A percentile compares a stretch with the other conserved stretches of the same genome.
phyloP scores from a whole-genome alignment of 2,888 invertebrate genomes.

The Rhyacophila evoluta region DNA sequence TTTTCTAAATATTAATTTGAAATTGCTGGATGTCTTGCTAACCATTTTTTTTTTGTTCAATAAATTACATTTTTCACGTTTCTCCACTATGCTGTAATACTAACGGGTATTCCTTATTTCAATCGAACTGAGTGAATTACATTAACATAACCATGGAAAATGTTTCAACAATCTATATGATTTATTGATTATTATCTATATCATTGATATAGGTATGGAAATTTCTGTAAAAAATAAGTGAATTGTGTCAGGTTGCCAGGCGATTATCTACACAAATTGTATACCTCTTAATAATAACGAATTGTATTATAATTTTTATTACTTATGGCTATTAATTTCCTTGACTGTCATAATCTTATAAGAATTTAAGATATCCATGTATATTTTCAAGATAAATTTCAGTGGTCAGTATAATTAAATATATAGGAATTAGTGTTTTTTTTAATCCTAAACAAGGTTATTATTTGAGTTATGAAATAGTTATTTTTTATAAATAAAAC shows the following conservation, averaged over 20 bases:
- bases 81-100: too few relatives aligned
- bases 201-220: background rate
- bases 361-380: background rate
- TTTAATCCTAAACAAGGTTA: conserved; percentile 1
- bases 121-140: background rate
- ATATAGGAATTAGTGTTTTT: conserved; percentile 15
- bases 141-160: background rate
- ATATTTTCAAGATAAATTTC: conserved; percentile 12
- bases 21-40: too few relatives aligned
- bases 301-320: background rate
- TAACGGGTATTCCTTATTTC: background rate
- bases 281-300: conserved; percentile 6
- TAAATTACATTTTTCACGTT: too few relatives aligned
- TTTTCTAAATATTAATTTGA: too few relatives aligned
- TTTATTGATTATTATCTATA: too few relatives aligned
- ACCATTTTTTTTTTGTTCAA: too few relatives aligned
- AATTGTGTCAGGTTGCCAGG: background rate
- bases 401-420: conserved; percentile 3
- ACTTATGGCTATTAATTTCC: background rate
- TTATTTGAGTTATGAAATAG: conserved; percentile 22
- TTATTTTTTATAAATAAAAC: conserved; percentile 24
- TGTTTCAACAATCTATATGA: background rate
- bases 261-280: background rate
- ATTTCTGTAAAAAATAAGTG: background rate
- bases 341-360: background rate